Conservation (phyloP, 2,113 vertebrate species). For the Anthoscopus minutus region DNA sequence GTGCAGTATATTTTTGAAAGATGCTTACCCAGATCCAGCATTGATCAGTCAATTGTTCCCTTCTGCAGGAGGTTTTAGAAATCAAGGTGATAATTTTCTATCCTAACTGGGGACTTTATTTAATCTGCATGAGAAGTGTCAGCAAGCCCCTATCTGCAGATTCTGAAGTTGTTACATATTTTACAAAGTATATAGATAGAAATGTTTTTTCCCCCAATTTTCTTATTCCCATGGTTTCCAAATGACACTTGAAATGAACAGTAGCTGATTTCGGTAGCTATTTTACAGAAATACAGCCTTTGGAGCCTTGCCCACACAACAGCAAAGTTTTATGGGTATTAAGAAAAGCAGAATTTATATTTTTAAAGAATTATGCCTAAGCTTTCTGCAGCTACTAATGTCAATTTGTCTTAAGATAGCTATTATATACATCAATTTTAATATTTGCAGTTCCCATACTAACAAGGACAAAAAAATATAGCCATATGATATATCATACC, state of each 20-base stretch:
- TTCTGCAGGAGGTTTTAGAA: neutral
- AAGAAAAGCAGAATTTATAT: neutral
- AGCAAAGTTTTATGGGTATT: neutral
- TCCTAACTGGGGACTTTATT: neutral
- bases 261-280: neutral
- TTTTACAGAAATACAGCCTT: neutral
- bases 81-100: neutral
- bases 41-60: neutral
- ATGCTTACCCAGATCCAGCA: neutral
- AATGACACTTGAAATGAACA: neutral
- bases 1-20: neutral
- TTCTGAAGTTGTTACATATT: neutral
- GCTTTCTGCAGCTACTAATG: neutral
- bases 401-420: neutral
- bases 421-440: neutral
- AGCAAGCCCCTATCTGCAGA: neutral
- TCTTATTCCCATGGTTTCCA: neutral
- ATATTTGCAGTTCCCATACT: neutral
- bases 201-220: neutral
- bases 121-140: neutral
- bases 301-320: neutral
- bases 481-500: neutral
- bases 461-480: neutral
- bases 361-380: neutral
- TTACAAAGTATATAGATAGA: neutral